A percentile compares a stretch with the other conserved stretches of the same genome.
These are phyloP conservation scores for Callospermophilus lateralis DNA, from an alignment of 2,113 vertebrate genomes.

Conservation along the genomic window DNA sequence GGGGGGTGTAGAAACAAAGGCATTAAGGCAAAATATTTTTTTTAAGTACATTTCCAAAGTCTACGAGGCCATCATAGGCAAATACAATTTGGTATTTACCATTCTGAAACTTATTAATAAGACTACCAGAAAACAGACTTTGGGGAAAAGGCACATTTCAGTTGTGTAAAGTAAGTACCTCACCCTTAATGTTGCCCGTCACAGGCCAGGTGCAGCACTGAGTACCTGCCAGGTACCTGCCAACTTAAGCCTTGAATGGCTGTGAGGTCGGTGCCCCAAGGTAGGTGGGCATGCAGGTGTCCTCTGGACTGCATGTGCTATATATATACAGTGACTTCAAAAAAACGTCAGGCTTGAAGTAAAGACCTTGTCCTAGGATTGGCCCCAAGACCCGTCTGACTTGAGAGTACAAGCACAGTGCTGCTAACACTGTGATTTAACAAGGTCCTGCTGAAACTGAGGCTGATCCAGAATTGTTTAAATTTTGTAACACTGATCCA, in stretches of 20 bases:
- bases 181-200: rapidly evolving
- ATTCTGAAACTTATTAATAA: neutral
- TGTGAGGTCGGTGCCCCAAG: rapidly evolving
- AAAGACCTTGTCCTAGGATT: neutral
- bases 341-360: neutral
- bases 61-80: neutral
- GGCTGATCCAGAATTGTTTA: neutral
- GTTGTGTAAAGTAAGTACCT: neutral
- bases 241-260: rapidly evolving
- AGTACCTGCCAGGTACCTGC: neutral
- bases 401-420: rapidly evolving
- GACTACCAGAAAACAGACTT: neutral
- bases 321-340: neutral
- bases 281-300: rapidly evolving
- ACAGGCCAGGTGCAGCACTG: neutral
- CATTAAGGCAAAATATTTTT: neutral
- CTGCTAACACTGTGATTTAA: rapidly evolving
- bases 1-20: neutral
- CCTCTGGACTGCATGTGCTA: rapidly evolving
- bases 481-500: neutral
- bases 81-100: neutral
- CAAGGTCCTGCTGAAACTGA: neutral
- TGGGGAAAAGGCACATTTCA: neutral
- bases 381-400: neutral
- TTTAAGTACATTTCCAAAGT: neutral